Evolutionary conservation across 2,888 invertebrate species (phyloP).

Genomic region (Anthrax anthrax): DNA sequence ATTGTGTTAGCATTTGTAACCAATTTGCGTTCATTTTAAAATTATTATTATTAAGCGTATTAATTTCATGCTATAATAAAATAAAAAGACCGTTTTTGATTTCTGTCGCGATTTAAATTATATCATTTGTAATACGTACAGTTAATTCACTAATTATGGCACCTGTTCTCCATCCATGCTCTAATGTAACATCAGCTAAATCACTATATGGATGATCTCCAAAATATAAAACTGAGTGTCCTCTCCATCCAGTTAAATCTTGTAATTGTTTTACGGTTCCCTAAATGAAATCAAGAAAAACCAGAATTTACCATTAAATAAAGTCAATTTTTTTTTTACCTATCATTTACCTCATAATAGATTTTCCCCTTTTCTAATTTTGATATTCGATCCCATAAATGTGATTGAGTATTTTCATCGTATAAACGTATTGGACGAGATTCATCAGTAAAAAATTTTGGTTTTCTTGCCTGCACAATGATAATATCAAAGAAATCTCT

Average conservation of each 20-base stretch:
- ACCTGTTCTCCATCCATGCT: constrained; percentile 95
- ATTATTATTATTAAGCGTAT: constrained; percentile 64
- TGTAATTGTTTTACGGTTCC: constrained; percentile 87
- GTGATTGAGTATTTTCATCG: constrained; percentile 63
- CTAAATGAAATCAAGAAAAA: constrained; percentile 34
- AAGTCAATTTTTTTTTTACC: neutral
- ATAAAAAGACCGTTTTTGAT: constrained; percentile 1
- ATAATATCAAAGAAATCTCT: constrained; percentile 83
- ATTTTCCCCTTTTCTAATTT: constrained; percentile 74
- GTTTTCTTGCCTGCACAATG: constrained; percentile 89
- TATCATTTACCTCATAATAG: constrained; percentile 66
- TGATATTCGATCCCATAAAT: constrained; percentile 84
- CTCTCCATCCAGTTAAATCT: constrained; percentile 83
- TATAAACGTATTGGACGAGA: constrained; percentile 81
- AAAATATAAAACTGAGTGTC: constrained; percentile 87
- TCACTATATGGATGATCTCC: constrained; percentile 98
- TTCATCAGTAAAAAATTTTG: constrained; percentile 87
- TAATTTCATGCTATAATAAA: constrained; percentile 68
- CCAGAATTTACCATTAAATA: neutral
- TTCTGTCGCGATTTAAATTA: neutral
- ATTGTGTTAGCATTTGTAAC: constrained; percentile 79
- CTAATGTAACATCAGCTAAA: constrained; percentile 86
- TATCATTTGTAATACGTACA: constrained; percentile 39
- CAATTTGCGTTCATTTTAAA: constrained; percentile 84
- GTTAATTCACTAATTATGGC: constrained; percentile 91